phyloP scores from a whole-genome alignment of 1,140 invertebrate species.

The Telenomus remus region DNA sequence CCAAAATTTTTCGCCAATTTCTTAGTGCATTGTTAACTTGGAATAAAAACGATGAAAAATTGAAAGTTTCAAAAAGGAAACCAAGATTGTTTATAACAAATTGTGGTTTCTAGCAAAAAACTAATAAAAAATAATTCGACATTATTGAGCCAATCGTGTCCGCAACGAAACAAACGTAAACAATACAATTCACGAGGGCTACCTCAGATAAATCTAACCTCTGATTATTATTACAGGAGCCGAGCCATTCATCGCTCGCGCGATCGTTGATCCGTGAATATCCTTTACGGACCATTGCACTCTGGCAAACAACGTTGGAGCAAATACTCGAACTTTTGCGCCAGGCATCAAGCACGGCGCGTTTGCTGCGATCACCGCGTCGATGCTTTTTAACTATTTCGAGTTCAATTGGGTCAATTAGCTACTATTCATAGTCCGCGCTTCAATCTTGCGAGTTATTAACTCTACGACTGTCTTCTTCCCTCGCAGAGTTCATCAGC shows the following conservation, averaged over 20 bases:
- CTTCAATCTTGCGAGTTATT: constrained; percentile 38
- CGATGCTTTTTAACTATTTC: constrained; percentile 44
- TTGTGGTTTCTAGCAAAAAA: no score
- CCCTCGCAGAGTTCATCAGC: neutral
- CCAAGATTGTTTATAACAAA: no score
- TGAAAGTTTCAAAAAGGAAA: no score
- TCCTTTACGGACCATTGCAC: constrained; percentile 51
- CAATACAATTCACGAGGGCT: constrained; percentile 44
- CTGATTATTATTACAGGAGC: constrained; percentile 39
- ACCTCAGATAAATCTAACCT: constrained; percentile 41
- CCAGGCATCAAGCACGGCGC: constrained; percentile 39
- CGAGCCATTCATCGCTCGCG: constrained; percentile 48
- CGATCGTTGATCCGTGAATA: constrained; percentile 56
- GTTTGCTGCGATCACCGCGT: constrained; percentile 48
- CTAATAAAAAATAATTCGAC: no score
- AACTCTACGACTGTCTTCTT: constrained; percentile 4
- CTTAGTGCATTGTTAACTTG: no score
- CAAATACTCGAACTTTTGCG: constrained; percentile 34
- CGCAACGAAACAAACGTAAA: constrained; percentile 43
- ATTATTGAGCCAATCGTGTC: constrained; percentile 24
- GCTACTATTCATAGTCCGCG: constrained; percentile 60
- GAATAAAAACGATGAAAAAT: no score
- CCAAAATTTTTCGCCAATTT: no score
- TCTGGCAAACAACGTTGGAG: constrained; percentile 18
- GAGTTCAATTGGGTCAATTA: constrained; percentile 66